phyloP scores from a whole-genome alignment of 92 coral and sea anemone species.

The Phymanthus crucifer region DNA sequence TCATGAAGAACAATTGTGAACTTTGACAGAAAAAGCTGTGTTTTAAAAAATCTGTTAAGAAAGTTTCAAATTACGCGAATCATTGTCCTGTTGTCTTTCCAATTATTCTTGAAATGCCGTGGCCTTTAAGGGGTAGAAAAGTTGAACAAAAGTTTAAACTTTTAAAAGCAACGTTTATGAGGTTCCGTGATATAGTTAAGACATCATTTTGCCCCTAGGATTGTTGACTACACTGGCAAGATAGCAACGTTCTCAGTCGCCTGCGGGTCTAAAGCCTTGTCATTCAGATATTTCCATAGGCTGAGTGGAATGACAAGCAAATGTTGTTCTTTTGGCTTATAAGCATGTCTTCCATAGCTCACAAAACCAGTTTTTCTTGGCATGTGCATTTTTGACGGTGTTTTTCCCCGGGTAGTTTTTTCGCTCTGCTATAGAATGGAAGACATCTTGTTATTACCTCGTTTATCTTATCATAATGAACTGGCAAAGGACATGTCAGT shows the following conservation, averaged over 20 bases:
- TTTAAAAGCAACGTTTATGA: slow-evolving; percentile 7
- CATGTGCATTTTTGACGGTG: neutral
- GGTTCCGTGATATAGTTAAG: neutral
- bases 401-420: neutral
- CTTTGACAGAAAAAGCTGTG: slow-evolving; percentile 25
- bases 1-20: neutral
- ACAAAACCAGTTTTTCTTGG: neutral
- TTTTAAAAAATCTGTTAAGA: neutral
- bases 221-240: slow-evolving; percentile 29
- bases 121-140: slow-evolving; percentile 15
- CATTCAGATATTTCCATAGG: neutral
- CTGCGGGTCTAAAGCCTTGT: slow-evolving; percentile 30
- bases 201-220: slow-evolving; percentile 10
- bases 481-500: slow-evolving; percentile 25
- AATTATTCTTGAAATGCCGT: neutral
- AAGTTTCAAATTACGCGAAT: slow-evolving; percentile 8
- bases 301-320: neutral
- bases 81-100: slow-evolving; percentile 3
- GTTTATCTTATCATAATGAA: slow-evolving; percentile 20
- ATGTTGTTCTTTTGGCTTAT: slow-evolving; percentile 12
- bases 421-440: neutral
- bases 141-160: slow-evolving; percentile 2
- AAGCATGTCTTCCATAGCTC: neutral
- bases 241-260: slow-evolving; percentile 25
- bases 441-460: neutral